Evolutionary conservation across 2,888 invertebrate species (phyloP), one percentile per base, ranked within the genome.

Genomic region (Gastracanthus pulcherrimus): DNA sequence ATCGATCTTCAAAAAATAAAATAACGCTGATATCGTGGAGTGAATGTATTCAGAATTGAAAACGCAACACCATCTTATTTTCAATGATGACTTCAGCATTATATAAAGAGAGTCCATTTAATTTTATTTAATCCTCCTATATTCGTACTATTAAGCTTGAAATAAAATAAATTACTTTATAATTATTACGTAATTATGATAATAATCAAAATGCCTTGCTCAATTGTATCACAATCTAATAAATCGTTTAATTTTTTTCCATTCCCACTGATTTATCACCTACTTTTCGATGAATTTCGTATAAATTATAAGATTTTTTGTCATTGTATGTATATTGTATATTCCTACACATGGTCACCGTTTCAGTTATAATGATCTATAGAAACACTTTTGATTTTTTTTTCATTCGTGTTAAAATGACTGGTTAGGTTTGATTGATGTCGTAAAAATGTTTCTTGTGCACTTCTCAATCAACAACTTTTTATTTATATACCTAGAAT

Each of bases 21-120:
- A 16, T 6, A 13, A 1, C 29, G n/a, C 58, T 2, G n/a, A n/a
- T n/a, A n/a, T n/a, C 19, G 6, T 3, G 23, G 26, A 48, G 36
- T 23, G 13, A 31, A 34, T 41, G 29, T 51, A 31, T 45, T 45
- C 45, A 31, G 26, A 26, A 76, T 67, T 51, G 51, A 62, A 70
- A 70, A 62, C 29, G 60, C 60, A 23, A n/a, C n/a, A 7, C 29
- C 13, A 16, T 38, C 38, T 78, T 79, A 72, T 72, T 79, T 66
- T 58, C 41, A 67, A 72, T 38, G 79, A 79, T 79, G 79, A 79
- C 71, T 72, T 79, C 72, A 79, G 72, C 66, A 55, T 66, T 66
- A 79, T 72, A 66, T 72, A 79, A 72, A 70, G 55, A 51, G 36
- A 31, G 16, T 48, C 29, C 62, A 51, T 41, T 78, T 78, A 23